Evolutionary conservation across 1,140 invertebrate genomes (phyloP).

Genomic region (Oryctes rhinoceros): DNA sequence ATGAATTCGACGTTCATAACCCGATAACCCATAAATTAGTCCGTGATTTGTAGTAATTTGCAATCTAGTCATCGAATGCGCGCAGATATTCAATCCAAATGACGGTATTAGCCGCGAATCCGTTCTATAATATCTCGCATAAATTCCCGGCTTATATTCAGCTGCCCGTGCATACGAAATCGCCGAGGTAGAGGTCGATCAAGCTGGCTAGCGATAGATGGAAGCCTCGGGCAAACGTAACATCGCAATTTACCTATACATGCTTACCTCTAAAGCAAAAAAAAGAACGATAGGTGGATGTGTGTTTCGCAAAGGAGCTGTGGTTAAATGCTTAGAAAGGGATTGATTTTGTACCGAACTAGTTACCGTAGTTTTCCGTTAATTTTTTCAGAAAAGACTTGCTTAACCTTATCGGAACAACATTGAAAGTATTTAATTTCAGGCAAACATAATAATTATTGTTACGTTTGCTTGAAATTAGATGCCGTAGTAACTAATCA

Average conservation of each 20-base stretch:
- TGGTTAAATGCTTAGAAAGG: background rate
- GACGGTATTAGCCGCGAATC: slow-evolving; percentile 50
- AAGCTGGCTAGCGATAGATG: slow-evolving; percentile 33
- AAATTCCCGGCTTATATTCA: slow-evolving; percentile 47
- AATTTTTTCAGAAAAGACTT: too few relatives aligned
- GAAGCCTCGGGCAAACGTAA: slow-evolving; percentile 39
- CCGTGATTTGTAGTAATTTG: slow-evolving; percentile 39
- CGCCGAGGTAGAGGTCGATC: slow-evolving; percentile 47
- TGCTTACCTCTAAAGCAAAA: background rate
- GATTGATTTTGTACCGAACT: too few relatives aligned
- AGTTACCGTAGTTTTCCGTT: too few relatives aligned
- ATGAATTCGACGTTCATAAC: slow-evolving; percentile 27
- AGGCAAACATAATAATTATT: too few relatives aligned
- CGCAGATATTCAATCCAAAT: slow-evolving; percentile 45
- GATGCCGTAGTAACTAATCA: too few relatives aligned
- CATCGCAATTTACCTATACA: slow-evolving; percentile 45
- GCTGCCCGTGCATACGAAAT: slow-evolving; percentile 46
- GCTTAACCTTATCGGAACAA: too few relatives aligned
- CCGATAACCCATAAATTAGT: slow-evolving; percentile 39
- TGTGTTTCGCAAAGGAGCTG: slow-evolving; percentile 3
- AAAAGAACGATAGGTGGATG: slow-evolving; percentile 12
- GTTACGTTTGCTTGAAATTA: too few relatives aligned
- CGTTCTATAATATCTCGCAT: slow-evolving; percentile 48
- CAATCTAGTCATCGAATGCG: slow-evolving; percentile 25
- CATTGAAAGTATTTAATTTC: too few relatives aligned